Conservation (phyloP, 2,113 vertebrate genomes). For the Oreotrochilus melanogaster region DNA sequence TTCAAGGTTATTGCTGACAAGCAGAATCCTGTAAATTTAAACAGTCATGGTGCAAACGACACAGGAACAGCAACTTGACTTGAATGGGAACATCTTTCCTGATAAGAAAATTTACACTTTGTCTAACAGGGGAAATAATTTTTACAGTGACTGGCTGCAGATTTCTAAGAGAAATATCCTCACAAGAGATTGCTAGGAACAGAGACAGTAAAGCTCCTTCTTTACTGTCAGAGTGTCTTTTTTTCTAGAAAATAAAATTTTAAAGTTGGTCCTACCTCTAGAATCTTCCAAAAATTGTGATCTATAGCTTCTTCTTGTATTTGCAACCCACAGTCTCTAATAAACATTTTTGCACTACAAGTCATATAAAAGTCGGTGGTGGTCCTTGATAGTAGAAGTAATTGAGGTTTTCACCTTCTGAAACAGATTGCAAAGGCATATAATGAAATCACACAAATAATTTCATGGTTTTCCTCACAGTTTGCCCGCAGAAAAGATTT, state of each 20-base stretch:
- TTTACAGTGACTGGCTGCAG: neutral
- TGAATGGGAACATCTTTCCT: neutral
- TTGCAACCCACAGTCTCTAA: neutral
- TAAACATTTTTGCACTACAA: neutral
- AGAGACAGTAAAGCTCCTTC: neutral
- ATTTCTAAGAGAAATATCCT: neutral
- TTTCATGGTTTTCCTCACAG: neutral
- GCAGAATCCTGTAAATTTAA: neutral
- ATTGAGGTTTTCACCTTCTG: neutral
- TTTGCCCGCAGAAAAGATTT: neutral
- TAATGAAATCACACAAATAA: neutral
- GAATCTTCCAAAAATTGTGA: neutral
- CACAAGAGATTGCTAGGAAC: neutral
- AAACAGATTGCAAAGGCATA: neutral
- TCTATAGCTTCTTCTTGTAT: neutral
- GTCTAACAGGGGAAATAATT: neutral
- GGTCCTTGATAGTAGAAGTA: neutral
- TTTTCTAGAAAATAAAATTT: neutral
- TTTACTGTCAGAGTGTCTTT: neutral
- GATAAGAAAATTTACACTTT: neutral
- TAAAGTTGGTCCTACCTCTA: neutral
- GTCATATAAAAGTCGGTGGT: neutral
- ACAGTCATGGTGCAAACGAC: neutral
- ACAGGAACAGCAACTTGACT: neutral
- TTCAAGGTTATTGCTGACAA: neutral